Evolutionary conservation across 2,113 vertebrate species (phyloP), one percentile per base, ranked within the genome.

Genomic region (Canis aureus): DNA sequence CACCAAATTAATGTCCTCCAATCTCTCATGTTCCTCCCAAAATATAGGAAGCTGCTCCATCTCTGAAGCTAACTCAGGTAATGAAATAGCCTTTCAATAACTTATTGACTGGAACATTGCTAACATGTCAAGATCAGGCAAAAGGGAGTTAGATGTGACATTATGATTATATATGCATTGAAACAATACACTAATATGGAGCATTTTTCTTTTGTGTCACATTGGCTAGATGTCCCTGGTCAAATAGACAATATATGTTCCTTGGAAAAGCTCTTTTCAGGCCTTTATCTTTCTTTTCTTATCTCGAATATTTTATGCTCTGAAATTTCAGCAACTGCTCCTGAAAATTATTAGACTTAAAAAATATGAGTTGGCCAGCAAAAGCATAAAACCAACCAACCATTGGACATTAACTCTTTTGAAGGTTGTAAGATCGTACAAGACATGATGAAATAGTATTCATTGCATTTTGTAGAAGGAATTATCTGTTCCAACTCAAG

Each of bases 401-500:
- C 69, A 97, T 62, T 97, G 16, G 85, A 64, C 55, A 38, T 79
- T 66, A 22, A 22, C 55, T 98, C 91, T 97, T 93, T 71, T 93
- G 94, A 98, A 98, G 95, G 25, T 64, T 97, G 8, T 66, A 80
- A 90, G 98, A 32, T 86, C 59, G 89, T 95, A 49, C 3, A 89
- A 96, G 94, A 96, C 87, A 88, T 95, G 97, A 97, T 95, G 84
- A 97, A 98, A 96, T 92, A 20, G 49, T 57, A 81, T 92, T 95
- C 35, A 35, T 12, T 74, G 64, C 62, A 51, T 97, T 97, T 88
- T 74, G 62, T 53, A 59, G 60, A 79, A 97, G 55, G n/a, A 94
- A 88, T 25, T 88, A 25, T 88, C 92, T 90, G 83, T 97, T 95
- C 88, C 15, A 29, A 76, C 38, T 49, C 57, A 79, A 83, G 73